phyloP scores from a whole-genome alignment of 1,140 invertebrate genomes.

The Mactra quadrangularis region DNA sequence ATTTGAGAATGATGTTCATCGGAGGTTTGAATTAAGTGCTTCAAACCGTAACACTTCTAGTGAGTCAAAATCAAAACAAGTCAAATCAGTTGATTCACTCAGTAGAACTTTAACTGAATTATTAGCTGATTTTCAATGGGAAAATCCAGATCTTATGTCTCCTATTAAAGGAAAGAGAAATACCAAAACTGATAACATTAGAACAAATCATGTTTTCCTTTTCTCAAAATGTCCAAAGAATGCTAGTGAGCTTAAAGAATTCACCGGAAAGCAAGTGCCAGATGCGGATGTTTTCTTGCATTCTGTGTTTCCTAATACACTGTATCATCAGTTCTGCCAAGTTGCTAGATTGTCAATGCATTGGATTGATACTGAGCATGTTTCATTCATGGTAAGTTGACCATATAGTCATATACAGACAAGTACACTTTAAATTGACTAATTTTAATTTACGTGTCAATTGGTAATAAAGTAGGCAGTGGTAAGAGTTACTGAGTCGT shows the following conservation, averaged over 20 bases:
- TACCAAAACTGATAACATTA: background rate
- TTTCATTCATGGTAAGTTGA: conserved; percentile 17
- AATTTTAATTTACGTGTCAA: no score
- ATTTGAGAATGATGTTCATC: conserved; percentile 73
- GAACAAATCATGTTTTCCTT: conserved; percentile 66
- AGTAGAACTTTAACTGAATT: conserved; percentile 69
- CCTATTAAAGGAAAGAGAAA: conserved; percentile 67
- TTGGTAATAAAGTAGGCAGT: no score
- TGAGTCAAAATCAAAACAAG: background rate
- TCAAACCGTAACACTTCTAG: background rate
- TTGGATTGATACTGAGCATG: conserved; percentile 69
- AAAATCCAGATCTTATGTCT: conserved; percentile 71
- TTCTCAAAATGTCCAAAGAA: conserved; percentile 66
- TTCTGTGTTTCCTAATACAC: conserved; percentile 67
- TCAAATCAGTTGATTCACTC: conserved; percentile 56
- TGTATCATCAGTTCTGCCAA: conserved; percentile 64
- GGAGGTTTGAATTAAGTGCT: conserved; percentile 27
- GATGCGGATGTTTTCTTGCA: conserved; percentile 72
- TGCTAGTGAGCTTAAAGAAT: conserved; percentile 59
- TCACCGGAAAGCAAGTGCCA: conserved; percentile 69
- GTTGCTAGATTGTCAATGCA: conserved; percentile 59
- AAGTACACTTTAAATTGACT: background rate
- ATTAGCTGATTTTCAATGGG: conserved; percentile 74
- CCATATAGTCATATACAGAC: background rate
- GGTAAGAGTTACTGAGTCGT: no score